Conservation (phyloP, 2,113 vertebrate genomes). For the Pomatorhinus ruficollis region DNA sequence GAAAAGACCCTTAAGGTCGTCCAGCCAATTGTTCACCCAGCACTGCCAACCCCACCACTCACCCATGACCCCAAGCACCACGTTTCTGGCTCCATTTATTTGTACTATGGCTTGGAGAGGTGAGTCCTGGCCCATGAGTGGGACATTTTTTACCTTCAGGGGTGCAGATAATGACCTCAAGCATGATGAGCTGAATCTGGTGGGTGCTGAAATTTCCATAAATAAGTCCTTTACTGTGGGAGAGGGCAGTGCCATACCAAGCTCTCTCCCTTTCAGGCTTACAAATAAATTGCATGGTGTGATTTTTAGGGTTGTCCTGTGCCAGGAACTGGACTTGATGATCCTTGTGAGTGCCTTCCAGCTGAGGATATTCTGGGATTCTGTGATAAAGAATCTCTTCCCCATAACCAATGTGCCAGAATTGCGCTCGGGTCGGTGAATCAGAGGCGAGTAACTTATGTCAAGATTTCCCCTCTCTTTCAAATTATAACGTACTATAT, state of each 20-base stretch:
- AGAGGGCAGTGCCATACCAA: background rate
- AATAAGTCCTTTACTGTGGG: background rate
- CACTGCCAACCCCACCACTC: background rate
- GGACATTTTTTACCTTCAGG: background rate
- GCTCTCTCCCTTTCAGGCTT: background rate
- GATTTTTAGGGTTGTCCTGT: background rate
- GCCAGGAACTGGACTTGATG: background rate
- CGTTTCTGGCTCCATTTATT: background rate
- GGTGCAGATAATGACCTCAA: background rate
- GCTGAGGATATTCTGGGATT: background rate
- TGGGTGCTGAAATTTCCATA: background rate
- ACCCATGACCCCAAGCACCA: background rate
- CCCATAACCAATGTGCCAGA: background rate
- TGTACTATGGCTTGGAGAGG: background rate
- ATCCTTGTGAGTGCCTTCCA: background rate
- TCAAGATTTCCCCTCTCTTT: background rate
- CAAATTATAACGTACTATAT: background rate
- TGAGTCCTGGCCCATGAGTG: rapidly evolving
- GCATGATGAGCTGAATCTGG: background rate
- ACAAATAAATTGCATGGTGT: background rate
- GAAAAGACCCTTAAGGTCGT: background rate
- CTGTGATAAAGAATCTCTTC: background rate
- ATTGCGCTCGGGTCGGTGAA: background rate
- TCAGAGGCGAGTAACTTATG: background rate
- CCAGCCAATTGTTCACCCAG: background rate